These are phyloP conservation scores for Pholis gunnellus DNA, from an alignment of 2,113 vertebrate species.

Conservation along the genomic window DNA sequence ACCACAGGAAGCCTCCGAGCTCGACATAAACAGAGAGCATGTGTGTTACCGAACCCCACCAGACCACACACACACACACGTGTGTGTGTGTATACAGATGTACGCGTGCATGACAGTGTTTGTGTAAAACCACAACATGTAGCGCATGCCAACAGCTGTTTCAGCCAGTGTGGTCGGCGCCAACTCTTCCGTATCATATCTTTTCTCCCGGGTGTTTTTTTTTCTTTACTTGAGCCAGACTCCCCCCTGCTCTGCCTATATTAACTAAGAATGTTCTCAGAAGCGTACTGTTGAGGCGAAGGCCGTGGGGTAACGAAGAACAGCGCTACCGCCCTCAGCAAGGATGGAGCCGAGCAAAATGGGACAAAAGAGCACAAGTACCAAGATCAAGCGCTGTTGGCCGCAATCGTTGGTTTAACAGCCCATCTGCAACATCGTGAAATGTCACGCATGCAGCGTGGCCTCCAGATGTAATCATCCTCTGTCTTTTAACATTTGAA, in stretches of 20 bases:
- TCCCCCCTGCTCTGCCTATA: constrained; percentile 48
- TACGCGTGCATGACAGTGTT: constrained; percentile 55
- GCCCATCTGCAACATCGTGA: constrained; percentile 2
- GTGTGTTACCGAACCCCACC: constrained; percentile 61
- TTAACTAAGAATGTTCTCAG: constrained; percentile 63
- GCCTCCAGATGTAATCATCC: background rate
- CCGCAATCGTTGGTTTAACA: constrained; percentile 3
- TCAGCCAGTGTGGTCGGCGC: constrained; percentile 57
- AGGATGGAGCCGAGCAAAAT: background rate
- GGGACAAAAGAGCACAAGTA: background rate
- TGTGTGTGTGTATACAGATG: background rate
- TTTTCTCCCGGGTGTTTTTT: constrained; percentile 45
- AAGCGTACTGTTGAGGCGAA: constrained; percentile 44
- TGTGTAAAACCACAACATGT: constrained; percentile 73
- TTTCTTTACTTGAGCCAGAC: constrained; percentile 32
- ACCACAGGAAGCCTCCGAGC: constrained; percentile 67
- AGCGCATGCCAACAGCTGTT: constrained; percentile 62
- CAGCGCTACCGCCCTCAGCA: constrained; percentile 19
- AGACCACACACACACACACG: too few species aligned
- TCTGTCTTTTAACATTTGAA: constrained; percentile 2
- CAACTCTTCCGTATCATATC: constrained; percentile 59
- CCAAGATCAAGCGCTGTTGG: background rate
- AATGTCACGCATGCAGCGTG: constrained; percentile 15
- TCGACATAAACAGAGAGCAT: constrained; percentile 71
- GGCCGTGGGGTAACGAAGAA: constrained; percentile 26